A percentile compares a stretch with the other conserved stretches of the same genome.
phyloP scores from a whole-genome alignment of 2,797 vertebrate species.

The Aphelocoma californica region DNA sequence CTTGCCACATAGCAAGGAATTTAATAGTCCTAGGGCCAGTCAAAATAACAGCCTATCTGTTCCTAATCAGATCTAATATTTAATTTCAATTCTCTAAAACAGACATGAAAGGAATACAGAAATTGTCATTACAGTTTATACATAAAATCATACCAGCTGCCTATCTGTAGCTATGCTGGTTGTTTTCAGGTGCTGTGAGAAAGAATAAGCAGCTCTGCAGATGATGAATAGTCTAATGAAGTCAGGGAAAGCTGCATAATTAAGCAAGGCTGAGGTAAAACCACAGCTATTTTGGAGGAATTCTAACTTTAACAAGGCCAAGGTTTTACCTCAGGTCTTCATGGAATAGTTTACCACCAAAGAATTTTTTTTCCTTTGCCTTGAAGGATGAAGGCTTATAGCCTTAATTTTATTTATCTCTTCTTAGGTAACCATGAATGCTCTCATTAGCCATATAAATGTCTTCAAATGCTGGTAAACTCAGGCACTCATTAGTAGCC shows the following conservation, averaged over 20 bases:
- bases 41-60: not conserved
- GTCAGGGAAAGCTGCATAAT: not conserved
- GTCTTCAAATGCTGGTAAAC: conserved; percentile 36
- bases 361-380: not conserved
- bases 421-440: not conserved
- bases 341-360: conserved; percentile 1
- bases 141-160: not conserved
- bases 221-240: not conserved
- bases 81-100: not conserved
- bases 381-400: conserved; percentile 11
- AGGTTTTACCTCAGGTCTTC: conserved; percentile 39
- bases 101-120: not conserved
- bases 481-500: not conserved
- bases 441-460: conserved; percentile 27
- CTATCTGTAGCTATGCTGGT: not conserved
- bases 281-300: not conserved
- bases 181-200: not conserved
- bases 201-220: not conserved
- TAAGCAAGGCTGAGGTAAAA: conserved; percentile 2
- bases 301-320: conserved; percentile 41
- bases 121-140: not conserved
- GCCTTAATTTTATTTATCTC: conserved; percentile 48
- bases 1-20: not conserved
- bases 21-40: not conserved
- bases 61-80: not conserved